Base-by-base conservation (phyloP, 2,113 vertebrate genomes). In the Ardeotis arabs region DNA sequence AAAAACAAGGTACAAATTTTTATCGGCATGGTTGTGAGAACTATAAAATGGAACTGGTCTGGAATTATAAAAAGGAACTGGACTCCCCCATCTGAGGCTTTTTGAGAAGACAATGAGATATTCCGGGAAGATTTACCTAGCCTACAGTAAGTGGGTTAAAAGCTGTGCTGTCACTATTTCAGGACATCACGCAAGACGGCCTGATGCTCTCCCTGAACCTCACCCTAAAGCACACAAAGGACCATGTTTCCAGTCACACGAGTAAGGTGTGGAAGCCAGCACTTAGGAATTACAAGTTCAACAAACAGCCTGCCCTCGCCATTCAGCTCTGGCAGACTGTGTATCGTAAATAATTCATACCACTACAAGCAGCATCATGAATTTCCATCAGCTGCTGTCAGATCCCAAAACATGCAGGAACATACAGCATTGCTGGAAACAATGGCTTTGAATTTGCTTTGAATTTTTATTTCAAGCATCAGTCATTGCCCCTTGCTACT, bases 331-430 rank as follows among this genome's bases (percentile, higher is more conserved):
- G 35, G 58, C 68, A 77, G 74, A 27, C 60, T n/a, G 27, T 64
- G 68, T 29, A 56, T 33, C 0, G 1, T 94, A 84, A 89, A 82
- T 87, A 91, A 96, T 81, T 93, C 84, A 74, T 55, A 35, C 2
- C 56, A 55, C 87, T 91, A 69, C 84, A 84, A 93, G 78, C 41
- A 67, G 64, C 60, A 84, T 21, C 84, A 84, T 39, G 79, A 93
- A 95, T 88, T 92, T 95, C 93, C 59, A 85, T 74, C 88, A 80
- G 90, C 85, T 88, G 85, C 83, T 86, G 78, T 62, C 63, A 80
- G 75, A 86, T 86, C 72, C 37, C 77, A 53, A 81, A 87, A 64
- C 84, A 81, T 53, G 63, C 68, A 84, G 59, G 45, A 44, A 89
- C 60, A 78, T 77, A 84, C 15, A 89, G 66, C 69, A 74, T 12